Evolutionary conservation across 2,113 vertebrate species (phyloP), one percentile per base, ranked within the genome.

Genomic region (Nothobranchius kuhntae): DNA sequence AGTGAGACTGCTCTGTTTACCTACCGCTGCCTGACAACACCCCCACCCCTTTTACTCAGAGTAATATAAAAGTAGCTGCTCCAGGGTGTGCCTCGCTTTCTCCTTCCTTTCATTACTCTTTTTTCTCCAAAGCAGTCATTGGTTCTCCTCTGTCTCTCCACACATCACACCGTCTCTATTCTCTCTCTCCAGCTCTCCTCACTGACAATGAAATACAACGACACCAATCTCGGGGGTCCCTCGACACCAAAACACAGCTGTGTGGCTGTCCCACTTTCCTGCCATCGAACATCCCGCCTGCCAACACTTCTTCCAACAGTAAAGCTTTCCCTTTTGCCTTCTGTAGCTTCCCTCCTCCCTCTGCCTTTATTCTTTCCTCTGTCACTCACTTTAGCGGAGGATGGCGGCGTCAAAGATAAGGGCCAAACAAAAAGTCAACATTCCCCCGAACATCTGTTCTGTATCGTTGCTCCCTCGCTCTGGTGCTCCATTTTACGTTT

Each of bases 191-290:
- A 60, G 76, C 78, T 81, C 73, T 82, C 85, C 75, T 82, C 65
- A 56, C 67, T 90, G 88, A 93, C 91, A 92, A 90, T 90, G 83
- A 91, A 87, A 91, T 86, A 89, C 86, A 89, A 79, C 88, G 90
- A 91, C 92, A 93, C 86, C 86, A 87, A 92, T 92, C 87, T 85
- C 21, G 60, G 64, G 64, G 68, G 83, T 92, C 90, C 91, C 91
- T 80, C 36, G 84, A 88, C 82, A 45, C 80, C 73, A 48, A 81
- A 87, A 82, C 91, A 89, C 91, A 93, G 91, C 90, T 93, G 92
- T 91, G 86, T 61, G 75, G 83, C 75, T 92, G 92, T 90, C 91
- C 92, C 90, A 93, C 87, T 91, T 91, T 93, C 84, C 86, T 86
- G 81, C 78, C 75, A 78, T 83, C 77, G 60, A 83, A 71, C 85